phyloP scores from a whole-genome alignment of 2,888 invertebrate species.

The Argynnis bischoffii region DNA sequence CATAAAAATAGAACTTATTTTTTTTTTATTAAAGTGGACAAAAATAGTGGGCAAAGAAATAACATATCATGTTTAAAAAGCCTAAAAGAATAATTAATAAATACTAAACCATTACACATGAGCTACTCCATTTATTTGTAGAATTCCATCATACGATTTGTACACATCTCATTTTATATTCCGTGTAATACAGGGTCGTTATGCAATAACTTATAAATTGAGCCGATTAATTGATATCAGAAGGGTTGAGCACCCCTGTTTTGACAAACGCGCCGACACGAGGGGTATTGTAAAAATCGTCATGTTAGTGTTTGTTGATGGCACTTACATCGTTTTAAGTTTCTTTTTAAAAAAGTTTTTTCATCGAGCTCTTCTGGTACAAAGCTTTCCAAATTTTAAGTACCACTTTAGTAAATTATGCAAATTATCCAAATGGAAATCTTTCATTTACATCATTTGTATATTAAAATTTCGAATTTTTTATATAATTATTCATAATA shows the following conservation, averaged over 20 bases:
- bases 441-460: no score
- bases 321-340: slow-evolving; percentile 3
- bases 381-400: no score
- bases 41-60: no score
- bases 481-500: no score
- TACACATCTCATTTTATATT: slow-evolving; percentile 65
- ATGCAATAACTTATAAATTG: slow-evolving; percentile 79
- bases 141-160: slow-evolving; percentile 33
- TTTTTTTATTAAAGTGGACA: no score
- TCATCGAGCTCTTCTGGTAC: no score
- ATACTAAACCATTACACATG: not conserved
- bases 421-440: no score
- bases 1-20: no score
- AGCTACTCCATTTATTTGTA: not conserved
- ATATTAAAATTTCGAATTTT: no score
- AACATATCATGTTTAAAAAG: no score
- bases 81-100: not conserved
- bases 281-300: slow-evolving; percentile 44
- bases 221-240: slow-evolving; percentile 76
- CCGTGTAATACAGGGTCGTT: slow-evolving; percentile 63
- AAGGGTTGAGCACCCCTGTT: slow-evolving; percentile 72
- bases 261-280: slow-evolving; percentile 64
- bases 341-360: not conserved
- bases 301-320: slow-evolving; percentile 26
- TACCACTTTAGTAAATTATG: no score